A percentile compares a stretch with the other conserved stretches of the same genome.
These are phyloP conservation scores for Choloepus hoffmanni DNA, from an alignment of 2,113 vertebrate species.

Conservation along the genomic window DNA sequence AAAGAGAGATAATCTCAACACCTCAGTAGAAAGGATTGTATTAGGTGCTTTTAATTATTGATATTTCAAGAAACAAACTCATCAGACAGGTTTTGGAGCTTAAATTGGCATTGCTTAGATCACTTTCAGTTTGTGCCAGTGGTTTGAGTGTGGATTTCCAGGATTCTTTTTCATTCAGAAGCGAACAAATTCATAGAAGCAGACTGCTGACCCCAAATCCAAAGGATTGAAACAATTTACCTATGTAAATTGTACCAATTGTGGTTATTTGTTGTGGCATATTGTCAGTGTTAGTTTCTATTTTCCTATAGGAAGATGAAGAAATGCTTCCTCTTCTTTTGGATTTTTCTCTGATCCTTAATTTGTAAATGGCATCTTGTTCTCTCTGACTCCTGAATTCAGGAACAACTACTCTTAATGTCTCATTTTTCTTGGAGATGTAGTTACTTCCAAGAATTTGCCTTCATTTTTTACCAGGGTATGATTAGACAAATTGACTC, in stretches of 20 bases:
- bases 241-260: background rate
- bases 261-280: background rate
- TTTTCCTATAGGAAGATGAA: background rate
- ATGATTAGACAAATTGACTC: slow-evolving; percentile 1
- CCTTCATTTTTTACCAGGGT: background rate
- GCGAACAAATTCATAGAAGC: background rate
- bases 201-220: background rate
- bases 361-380: background rate
- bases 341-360: background rate
- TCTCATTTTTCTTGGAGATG: slow-evolving; percentile 26
- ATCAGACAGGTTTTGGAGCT: background rate
- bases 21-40: background rate
- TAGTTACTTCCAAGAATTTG: background rate
- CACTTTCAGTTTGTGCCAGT: background rate
- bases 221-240: background rate
- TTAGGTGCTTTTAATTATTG: slow-evolving; percentile 17
- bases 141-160: background rate
- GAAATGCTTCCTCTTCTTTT: background rate
- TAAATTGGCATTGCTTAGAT: background rate
- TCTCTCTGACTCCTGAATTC: background rate
- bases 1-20: background rate
- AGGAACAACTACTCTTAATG: background rate
- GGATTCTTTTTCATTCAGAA: background rate
- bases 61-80: slow-evolving; percentile 23
- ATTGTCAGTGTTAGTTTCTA: background rate